phyloP scores from a whole-genome alignment of 2,888 invertebrate genomes.

The Meganola albula region DNA sequence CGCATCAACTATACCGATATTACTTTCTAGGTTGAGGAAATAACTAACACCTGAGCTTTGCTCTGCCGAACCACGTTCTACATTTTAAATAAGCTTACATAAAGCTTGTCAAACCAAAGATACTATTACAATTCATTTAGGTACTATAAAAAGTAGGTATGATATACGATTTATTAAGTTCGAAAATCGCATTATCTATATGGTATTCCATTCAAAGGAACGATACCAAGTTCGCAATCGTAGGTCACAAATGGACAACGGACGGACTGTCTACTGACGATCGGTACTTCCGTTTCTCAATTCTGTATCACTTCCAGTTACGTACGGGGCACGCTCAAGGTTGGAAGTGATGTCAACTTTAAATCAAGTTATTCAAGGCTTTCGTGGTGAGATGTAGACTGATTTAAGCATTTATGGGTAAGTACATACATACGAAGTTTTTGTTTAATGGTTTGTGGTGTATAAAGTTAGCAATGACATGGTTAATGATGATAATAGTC shows the following conservation, averaged over 20 bases:
- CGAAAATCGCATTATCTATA: no score
- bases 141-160: no score
- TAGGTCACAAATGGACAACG: no score
- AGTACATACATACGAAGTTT: neutral
- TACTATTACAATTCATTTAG: no score
- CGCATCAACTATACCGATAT: slow-evolving; percentile 27
- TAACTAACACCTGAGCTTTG: slow-evolving; percentile 24
- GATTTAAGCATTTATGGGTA: neutral
- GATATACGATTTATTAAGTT: no score
- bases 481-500: slow-evolving; percentile 47
- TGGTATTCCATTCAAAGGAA: no score
- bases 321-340: slow-evolving; percentile 9
- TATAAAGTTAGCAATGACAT: slow-evolving; percentile 44
- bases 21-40: slow-evolving; percentile 37
- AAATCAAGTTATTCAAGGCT: neutral
- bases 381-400: neutral
- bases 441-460: slow-evolving; percentile 3
- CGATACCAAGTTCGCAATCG: slow-evolving; percentile 14
- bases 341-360: slow-evolving; percentile 4
- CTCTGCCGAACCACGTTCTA: slow-evolving; percentile 22
- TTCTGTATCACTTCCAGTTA: slow-evolving; percentile 11
- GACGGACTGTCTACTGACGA: slow-evolving; percentile 14
- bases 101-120: no score
- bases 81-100: no score
- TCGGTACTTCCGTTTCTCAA: slow-evolving; percentile 21